Evolutionary conservation across 2,888 invertebrate genomes (phyloP), one percentile per base, ranked within the genome.

Genomic region (Tethea ocularis): DNA sequence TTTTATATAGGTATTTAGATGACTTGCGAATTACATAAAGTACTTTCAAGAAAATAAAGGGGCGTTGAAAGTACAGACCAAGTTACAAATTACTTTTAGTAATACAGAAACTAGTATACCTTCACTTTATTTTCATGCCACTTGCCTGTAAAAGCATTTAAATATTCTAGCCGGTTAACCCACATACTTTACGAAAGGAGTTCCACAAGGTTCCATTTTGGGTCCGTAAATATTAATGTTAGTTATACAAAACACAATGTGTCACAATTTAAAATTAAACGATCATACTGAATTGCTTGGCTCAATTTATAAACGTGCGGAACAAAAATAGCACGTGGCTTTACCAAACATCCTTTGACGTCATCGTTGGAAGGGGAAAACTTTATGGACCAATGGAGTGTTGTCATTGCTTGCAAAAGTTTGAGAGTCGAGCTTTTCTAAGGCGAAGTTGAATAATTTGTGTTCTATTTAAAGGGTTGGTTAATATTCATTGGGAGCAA

Each of bases 261-360:
- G 41, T 41, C 41, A 41, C 41, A 41, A 41, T 41, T 41, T 41
- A 41, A 41, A 41, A 41, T 41, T 41, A 41, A 41, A 41, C 41
- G n/a, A 41, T 7, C 41, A 41, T 61, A 64, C 60, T 58, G 55
- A 61, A 68, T 74, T 64, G 68, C 69, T 74, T 61, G 64, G 61
- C 63, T 64, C 61, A 71, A 74, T 77, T 74, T 74, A 68, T 63
- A 63, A 56, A 62, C 67, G 60, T 61, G 67, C 61, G 60, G 61
- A 64, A 75, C 76, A 78, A 75, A 83, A 80, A 84, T 82, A 82
- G 74, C 69, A 59, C 33, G 65, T 57, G 64, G 66, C 67, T 71
- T 71, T 69, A 68, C 61, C 70, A 79, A 82, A 82, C 80, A 82
- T 81, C 78, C 78, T 77, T 78, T 83, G 82, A 83, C 86, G 86